A percentile compares a stretch with the other conserved stretches of the same genome.
phyloP scores from a whole-genome alignment of 2,888 invertebrate genomes.

The Blomia tropicalis region DNA sequence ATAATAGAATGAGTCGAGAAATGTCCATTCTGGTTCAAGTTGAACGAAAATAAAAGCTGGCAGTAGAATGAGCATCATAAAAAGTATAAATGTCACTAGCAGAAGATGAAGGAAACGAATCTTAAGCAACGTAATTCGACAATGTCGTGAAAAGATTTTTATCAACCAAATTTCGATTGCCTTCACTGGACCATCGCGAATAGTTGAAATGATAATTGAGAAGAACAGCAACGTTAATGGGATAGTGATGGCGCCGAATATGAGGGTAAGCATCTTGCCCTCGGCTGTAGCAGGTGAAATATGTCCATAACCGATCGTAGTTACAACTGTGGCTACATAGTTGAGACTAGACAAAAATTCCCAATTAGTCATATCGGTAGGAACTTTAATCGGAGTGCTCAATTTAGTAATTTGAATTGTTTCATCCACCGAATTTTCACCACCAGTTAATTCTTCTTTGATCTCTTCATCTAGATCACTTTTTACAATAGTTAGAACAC shows the following conservation, averaged over 20 bases:
- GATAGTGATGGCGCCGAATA: constrained; percentile 67
- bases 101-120: constrained; percentile 4
- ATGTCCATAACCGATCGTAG: constrained; percentile 80
- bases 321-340: constrained; percentile 49
- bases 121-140: background rate
- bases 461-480: background rate
- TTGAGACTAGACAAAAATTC: constrained; percentile 24
- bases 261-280: constrained; percentile 72
- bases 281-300: constrained; percentile 67
- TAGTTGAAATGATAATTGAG: constrained; percentile 18
- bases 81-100: background rate
- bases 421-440: background rate
- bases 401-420: constrained; percentile 1
- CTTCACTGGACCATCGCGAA: constrained; percentile 22
- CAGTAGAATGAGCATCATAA: background rate
- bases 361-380: constrained; percentile 22
- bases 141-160: background rate
- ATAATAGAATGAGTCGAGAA: constrained; percentile 71
- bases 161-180: constrained; percentile 20
- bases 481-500: background rate
- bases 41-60: constrained; percentile 2
- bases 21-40: constrained; percentile 49
- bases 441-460: background rate
- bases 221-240: constrained; percentile 68
- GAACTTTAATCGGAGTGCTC: constrained; percentile 13